Conservation (phyloP, 64 coral and sea anemone genomes). For the Montipora foliosa region DNA sequence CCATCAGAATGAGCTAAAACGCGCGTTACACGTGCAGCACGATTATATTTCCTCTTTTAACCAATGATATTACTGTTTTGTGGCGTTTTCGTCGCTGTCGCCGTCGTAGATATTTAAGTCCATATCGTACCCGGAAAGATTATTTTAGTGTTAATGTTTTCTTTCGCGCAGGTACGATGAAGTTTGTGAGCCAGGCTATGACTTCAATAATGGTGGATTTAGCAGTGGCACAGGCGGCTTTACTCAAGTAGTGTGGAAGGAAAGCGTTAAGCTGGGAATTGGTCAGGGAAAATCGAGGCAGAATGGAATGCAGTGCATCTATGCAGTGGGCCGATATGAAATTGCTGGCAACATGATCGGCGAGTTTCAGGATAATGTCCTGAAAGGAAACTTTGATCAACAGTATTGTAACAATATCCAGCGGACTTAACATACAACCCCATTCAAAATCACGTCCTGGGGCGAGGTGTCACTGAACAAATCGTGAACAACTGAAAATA, state of each 20-base stretch:
- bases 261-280: conserved; percentile 53
- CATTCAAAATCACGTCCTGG: no score
- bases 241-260: conserved; percentile 64
- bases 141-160: background rate
- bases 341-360: conserved; percentile 44
- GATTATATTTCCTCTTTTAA: no score
- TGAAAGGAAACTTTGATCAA: conserved; percentile 50
- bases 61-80: no score
- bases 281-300: conserved; percentile 39
- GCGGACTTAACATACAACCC: no score
- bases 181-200: conserved; percentile 47
- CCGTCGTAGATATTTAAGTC: background rate
- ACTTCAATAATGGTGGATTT: conserved; percentile 45
- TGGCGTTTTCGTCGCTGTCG: no score
- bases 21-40: no score
- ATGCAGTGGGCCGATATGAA: conserved; percentile 56
- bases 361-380: conserved; percentile 50
- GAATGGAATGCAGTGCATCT: conserved; percentile 64
- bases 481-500: no score
- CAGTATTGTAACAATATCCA: conserved; percentile 45
- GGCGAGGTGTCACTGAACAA: no score
- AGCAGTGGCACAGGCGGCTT: conserved; percentile 28
- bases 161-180: conserved; percentile 53
- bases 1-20: no score
- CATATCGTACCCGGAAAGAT: background rate